These are phyloP conservation scores for Phataginus tricuspis DNA, from an alignment of 2,797 vertebrate species.

Conservation along the genomic window DNA sequence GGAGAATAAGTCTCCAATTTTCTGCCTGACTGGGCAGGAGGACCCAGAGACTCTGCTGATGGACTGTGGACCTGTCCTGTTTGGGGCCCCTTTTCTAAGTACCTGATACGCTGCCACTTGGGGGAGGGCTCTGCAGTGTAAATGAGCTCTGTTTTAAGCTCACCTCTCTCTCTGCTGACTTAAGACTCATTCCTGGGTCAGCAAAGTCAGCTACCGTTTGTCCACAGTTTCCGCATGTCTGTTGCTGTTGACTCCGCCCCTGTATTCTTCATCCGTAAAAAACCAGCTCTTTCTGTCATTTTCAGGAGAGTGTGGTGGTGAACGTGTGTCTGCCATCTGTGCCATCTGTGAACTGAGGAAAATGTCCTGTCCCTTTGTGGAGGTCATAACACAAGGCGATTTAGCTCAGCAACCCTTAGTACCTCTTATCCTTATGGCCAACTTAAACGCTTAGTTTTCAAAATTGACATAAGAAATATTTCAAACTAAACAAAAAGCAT, in stretches of 20 bases:
- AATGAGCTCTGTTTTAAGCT: background rate
- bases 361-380: background rate
- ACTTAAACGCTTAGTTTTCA: conserved; percentile 16
- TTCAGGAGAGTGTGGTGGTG: background rate
- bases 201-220: background rate
- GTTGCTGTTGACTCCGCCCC: background rate
- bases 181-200: background rate
- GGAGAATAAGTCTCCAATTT: background rate
- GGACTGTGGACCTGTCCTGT: background rate
- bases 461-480: conserved; percentile 44
- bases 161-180: no score
- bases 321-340: background rate
- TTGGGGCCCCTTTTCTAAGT: background rate
- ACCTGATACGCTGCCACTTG: rapidly evolving
- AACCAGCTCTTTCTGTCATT: background rate
- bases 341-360: background rate
- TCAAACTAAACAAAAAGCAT: conserved; percentile 16
- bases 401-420: background rate
- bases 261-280: background rate
- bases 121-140: rapidly evolving
- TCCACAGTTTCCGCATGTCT: background rate
- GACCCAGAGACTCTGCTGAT: background rate
- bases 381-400: background rate
- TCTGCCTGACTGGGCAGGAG: background rate
- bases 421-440: background rate